phyloP scores from a whole-genome alignment of 1,140 invertebrate species.

The Heliothis subflexa region DNA sequence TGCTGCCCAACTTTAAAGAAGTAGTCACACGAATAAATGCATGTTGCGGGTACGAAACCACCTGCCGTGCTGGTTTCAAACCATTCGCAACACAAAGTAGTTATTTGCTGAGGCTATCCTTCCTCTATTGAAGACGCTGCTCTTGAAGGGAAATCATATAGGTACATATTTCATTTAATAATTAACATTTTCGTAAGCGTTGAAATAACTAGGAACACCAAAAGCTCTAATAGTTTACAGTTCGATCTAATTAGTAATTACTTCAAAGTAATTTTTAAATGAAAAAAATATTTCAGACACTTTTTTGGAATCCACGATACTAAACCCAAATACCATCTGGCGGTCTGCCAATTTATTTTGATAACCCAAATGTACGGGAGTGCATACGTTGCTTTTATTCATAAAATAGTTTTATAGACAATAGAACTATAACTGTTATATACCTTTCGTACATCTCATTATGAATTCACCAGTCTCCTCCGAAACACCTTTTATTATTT shows the following conservation, averaged over 20 bases:
- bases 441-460: not conserved
- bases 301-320: constrained; percentile 18
- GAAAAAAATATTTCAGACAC: constrained; percentile 10
- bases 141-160: too few relatives aligned
- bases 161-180: too few relatives aligned
- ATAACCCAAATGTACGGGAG: constrained; percentile 19
- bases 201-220: too few relatives aligned
- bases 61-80: too few relatives aligned
- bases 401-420: not conserved
- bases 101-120: too few relatives aligned
- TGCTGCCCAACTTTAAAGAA: too few relatives aligned
- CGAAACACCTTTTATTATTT: not conserved
- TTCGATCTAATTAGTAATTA: not conserved
- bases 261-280: not conserved
- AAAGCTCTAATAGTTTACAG: too few relatives aligned
- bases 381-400: constrained; percentile 16
- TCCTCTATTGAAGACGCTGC: too few relatives aligned
- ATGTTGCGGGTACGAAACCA: too few relatives aligned
- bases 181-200: too few relatives aligned
- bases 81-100: too few relatives aligned
- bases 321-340: constrained; percentile 33
- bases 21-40: too few relatives aligned
- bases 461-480: not conserved
- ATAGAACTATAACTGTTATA: not conserved
- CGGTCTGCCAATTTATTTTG: constrained; percentile 34